These are phyloP conservation scores for Pitangus sulphuratus DNA, from an alignment of 2,797 vertebrate genomes.

Conservation along the genomic window DNA sequence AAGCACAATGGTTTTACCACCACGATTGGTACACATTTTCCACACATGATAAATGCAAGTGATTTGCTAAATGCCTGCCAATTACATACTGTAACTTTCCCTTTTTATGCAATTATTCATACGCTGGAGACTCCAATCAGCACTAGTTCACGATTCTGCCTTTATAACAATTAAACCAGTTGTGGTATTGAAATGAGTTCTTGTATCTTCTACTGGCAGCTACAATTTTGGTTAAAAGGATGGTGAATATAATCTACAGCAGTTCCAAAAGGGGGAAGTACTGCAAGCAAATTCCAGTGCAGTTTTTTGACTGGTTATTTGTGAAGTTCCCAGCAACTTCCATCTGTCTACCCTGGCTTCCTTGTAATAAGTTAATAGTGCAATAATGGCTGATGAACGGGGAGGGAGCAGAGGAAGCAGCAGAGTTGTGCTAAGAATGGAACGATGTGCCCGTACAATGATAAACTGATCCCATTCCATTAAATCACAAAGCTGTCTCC, in stretches of 20 bases:
- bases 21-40: conserved; percentile 1
- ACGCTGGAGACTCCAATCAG: conserved; percentile 38
- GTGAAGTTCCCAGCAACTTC: conserved; percentile 56
- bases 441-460: conserved; percentile 62
- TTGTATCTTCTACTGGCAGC: conserved; percentile 61
- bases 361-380: conserved; percentile 63
- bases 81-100: conserved; percentile 49
- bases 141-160: conserved; percentile 15
- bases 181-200: conserved; percentile 59
- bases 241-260: neutral
- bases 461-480: conserved; percentile 71
- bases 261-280: conserved; percentile 45
- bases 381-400: conserved; percentile 57
- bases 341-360: conserved; percentile 38
- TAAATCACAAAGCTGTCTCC: conserved; percentile 76
- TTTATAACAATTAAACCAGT: conserved; percentile 61
- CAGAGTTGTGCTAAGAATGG: conserved; percentile 43
- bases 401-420: conserved; percentile 16
- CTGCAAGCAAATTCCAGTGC: conserved; percentile 25
- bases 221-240: conserved; percentile 59
- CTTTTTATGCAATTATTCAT: conserved; percentile 40
- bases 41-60: neutral
- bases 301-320: conserved; percentile 55
- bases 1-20: conserved; percentile 24
- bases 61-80: conserved; percentile 48